Percentiles rank a stretch among this genome's conserved stretches.
These are phyloP conservation scores for Gobionotothen gibberifrons DNA, from an alignment of 2,797 vertebrate species.

Conservation along the genomic window DNA sequence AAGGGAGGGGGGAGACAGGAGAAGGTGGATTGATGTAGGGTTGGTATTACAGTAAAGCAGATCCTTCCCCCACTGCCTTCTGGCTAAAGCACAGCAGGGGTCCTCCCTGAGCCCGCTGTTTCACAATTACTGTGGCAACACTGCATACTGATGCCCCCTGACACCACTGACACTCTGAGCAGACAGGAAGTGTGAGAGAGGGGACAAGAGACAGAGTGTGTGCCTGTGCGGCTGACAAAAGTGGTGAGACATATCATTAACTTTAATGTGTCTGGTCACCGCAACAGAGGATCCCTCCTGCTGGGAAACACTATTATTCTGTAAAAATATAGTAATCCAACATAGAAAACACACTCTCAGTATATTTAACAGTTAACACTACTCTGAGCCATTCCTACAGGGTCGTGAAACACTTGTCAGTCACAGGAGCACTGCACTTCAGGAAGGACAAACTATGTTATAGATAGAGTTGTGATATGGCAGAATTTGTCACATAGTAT, in stretches of 20 bases:
- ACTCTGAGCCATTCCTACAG: conserved; percentile 3
- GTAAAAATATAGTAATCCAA: conserved; percentile 37
- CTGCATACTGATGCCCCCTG: conserved; percentile 71
- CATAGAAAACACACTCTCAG: conserved; percentile 10
- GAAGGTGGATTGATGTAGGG: conserved; percentile 44
- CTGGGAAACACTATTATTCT: conserved; percentile 7
- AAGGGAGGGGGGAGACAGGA: conserved; percentile 13
- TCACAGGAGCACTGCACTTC: conserved; percentile 5
- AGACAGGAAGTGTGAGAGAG: conserved; percentile 50
- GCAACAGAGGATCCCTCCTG: conserved; percentile 21
- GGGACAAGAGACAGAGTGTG: conserved; percentile 3
- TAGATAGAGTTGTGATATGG: conserved; percentile 1
- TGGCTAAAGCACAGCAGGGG: conserved; percentile 60
- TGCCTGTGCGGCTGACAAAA: conserved; percentile 4
- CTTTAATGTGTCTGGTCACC: conserved; percentile 39
- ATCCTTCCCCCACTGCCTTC: conserved; percentile 47
- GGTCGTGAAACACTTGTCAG: conserved; percentile 18
- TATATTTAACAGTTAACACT: conserved; percentile 6
- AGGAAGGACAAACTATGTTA: neutral
- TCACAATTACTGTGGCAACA: conserved; percentile 71
- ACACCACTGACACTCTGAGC: conserved; percentile 44
- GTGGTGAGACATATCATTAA: conserved; percentile 43
- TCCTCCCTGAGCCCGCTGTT: conserved; percentile 62
- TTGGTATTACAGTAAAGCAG: conserved; percentile 59
- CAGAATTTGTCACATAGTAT: neutral